These are phyloP conservation scores for Capricornis sumatraensis DNA, from an alignment of 2,113 vertebrate genomes.

Conservation along the genomic window DNA sequence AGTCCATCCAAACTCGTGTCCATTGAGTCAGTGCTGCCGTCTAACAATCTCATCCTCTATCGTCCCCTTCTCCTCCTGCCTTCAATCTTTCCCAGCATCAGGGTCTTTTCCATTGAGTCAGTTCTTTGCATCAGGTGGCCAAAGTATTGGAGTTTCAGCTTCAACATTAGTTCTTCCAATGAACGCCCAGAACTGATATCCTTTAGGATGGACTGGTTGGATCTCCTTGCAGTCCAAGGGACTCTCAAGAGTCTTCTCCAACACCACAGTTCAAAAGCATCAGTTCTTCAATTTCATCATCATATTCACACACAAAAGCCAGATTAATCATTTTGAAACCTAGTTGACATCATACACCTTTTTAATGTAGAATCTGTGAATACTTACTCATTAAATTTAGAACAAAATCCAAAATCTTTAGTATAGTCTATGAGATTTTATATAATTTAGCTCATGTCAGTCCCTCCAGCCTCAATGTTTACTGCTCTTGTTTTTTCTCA, in stretches of 20 bases:
- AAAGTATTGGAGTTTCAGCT: not conserved
- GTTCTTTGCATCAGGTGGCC: not conserved
- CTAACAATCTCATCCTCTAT: not conserved
- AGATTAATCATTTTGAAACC: not conserved
- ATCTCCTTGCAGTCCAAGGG: not conserved
- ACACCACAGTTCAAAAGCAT: not conserved
- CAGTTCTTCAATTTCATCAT: not conserved
- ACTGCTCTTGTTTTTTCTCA: not conserved
- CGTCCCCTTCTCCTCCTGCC: fast-evolving
- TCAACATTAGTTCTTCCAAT: not conserved
- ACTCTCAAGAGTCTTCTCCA: not conserved
- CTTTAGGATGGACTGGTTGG: not conserved
- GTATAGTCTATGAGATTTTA: fast-evolving
- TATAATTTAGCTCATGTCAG: not conserved
- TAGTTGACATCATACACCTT: not conserved
- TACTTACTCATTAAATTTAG: not conserved
- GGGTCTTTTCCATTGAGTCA: not conserved
- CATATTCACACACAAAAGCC: not conserved
- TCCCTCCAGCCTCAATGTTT: not conserved
- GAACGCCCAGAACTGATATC: not conserved
- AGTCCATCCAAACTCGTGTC: not conserved
- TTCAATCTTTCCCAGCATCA: not conserved
- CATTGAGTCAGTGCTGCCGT: not conserved
- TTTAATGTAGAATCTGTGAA: not conserved
- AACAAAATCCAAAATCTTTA: not conserved